Evolutionary conservation across 2,797 vertebrate species (phyloP).

Genomic region (Pterois miles): DNA sequence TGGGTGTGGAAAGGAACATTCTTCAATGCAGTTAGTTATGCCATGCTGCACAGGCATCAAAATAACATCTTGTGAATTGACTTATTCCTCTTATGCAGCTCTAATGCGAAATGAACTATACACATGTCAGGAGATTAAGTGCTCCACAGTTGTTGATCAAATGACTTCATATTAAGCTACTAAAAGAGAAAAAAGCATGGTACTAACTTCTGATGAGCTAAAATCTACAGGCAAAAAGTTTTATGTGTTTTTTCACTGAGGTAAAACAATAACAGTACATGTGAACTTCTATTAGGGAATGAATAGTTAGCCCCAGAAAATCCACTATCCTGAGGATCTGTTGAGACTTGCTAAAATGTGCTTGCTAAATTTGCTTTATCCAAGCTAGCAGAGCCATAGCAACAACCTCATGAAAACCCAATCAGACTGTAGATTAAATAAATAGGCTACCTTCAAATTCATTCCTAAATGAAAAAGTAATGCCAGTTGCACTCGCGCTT

Average conservation of each 20-base stretch:
- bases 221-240: not conserved
- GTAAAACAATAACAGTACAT: not conserved
- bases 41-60: conserved; percentile 16
- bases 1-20: conserved; percentile 55
- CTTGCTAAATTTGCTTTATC: conserved; percentile 27
- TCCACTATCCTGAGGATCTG: not conserved
- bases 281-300: not conserved
- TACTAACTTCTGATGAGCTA: not conserved
- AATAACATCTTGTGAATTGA: conserved; percentile 16
- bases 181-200: not conserved
- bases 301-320: not conserved
- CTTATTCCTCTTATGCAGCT: not conserved
- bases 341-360: conserved; percentile 4
- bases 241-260: not conserved
- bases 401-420: conserved; percentile 59
- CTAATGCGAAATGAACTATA: conserved; percentile 1
- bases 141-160: not conserved
- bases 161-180: not conserved
- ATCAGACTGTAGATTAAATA: conserved; percentile 55
- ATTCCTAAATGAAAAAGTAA: conserved; percentile 52
- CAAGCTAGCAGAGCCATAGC: conserved; percentile 54
- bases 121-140: not conserved
- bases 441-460: conserved; percentile 54
- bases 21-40: conserved; percentile 33
- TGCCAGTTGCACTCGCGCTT: conserved; percentile 37